These are phyloP conservation scores for Danio tinwini DNA, from an alignment of 2,797 vertebrate species.

Conservation along the genomic window DNA sequence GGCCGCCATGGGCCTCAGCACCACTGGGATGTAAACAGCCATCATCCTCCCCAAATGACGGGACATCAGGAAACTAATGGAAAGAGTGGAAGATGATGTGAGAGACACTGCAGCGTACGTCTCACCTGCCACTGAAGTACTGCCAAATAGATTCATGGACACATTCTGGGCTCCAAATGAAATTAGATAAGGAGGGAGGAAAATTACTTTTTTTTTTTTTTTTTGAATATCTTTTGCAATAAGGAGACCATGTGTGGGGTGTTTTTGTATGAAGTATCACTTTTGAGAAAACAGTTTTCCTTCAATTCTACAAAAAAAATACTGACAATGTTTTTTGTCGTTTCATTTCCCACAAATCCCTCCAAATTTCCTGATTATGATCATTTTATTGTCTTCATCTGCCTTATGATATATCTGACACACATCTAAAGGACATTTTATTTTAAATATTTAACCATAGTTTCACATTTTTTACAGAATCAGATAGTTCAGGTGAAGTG, in stretches of 20 bases:
- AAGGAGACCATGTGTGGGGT: constrained; percentile 59
- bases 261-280: constrained; percentile 54
- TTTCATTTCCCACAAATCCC: constrained; percentile 39
- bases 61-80: not conserved
- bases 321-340: constrained; percentile 54
- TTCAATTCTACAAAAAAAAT: constrained; percentile 39
- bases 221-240: constrained; percentile 65
- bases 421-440: not conserved
- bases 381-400: constrained; percentile 34
- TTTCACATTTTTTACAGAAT: not conserved
- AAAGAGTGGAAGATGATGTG: not conserved
- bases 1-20: constrained; percentile 89
- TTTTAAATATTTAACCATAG: not conserved
- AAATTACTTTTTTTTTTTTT: constrained; percentile 50
- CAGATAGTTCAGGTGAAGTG: not conserved
- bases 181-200: constrained; percentile 44
- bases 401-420: constrained; percentile 22
- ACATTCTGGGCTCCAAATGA: constrained; percentile 55
- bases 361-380: not conserved
- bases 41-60: constrained; percentile 52
- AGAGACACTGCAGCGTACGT: constrained; percentile 46
- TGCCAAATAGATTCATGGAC: constrained; percentile 62
- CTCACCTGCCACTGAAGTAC: constrained; percentile 56
- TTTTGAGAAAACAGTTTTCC: constrained; percentile 46
- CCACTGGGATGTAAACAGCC: constrained; percentile 89